phyloP scores from a whole-genome alignment of 2,113 vertebrate genomes.

The Setophaga coronata region DNA sequence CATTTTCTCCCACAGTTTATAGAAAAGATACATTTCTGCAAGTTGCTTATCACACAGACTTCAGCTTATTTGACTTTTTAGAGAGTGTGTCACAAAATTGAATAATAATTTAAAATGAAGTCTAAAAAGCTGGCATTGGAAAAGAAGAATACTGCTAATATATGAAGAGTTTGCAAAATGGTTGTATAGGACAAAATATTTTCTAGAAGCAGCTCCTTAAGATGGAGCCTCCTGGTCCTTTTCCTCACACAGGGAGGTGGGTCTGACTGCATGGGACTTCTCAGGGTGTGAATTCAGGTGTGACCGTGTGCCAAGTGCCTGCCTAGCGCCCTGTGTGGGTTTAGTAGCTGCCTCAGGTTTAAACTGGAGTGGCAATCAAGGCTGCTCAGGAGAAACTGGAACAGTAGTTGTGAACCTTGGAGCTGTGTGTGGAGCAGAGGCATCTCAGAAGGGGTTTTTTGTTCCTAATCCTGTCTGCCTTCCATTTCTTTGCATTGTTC shows the following conservation, averaged over 20 bases:
- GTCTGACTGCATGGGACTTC: neutral
- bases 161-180: neutral
- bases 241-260: neutral
- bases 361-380: neutral
- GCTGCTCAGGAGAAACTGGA: neutral
- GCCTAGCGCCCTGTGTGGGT: neutral
- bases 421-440: neutral
- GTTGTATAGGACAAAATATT: neutral
- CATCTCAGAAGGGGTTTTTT: neutral
- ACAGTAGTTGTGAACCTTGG: neutral
- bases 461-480: neutral
- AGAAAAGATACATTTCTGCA: neutral
- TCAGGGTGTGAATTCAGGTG: neutral
- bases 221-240: neutral
- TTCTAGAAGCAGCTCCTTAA: neutral
- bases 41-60: neutral
- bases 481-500: neutral
- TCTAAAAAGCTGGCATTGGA: neutral
- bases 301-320: accelerated
- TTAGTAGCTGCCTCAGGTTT: neutral
- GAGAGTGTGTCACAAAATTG: neutral
- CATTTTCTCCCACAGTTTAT: neutral
- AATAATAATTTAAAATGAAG: neutral
- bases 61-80: neutral
- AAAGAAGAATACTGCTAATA: neutral